Conservation (phyloP, 2,888 invertebrate species). For the Meteorus cinctellus region DNA sequence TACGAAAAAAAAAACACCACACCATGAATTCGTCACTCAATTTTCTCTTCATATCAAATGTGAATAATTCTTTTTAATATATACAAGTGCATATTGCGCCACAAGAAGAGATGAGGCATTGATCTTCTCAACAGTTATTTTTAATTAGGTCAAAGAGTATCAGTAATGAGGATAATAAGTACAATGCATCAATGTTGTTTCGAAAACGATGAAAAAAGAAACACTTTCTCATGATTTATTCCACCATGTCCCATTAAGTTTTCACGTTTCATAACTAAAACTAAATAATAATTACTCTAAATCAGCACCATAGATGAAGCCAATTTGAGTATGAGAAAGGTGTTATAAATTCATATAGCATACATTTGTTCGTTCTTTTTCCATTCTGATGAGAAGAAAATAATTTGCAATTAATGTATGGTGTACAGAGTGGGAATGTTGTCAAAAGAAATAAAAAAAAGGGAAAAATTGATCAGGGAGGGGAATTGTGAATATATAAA, state of each 20-base stretch:
- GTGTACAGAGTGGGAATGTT: conserved; percentile 42
- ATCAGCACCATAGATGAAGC: conserved; percentile 46
- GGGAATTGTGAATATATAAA: conserved; percentile 32
- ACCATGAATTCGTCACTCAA: background rate
- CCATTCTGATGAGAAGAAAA: conserved; percentile 33
- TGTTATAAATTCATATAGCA: conserved; percentile 29
- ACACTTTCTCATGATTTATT: background rate
- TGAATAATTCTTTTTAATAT: background rate
- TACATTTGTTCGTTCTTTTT: conserved; percentile 42
- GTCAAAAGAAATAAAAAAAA: conserved; percentile 1
- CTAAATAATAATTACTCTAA: conserved; percentile 43
- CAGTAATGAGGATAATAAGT: background rate
- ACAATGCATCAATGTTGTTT: background rate
- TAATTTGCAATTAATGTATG: conserved; percentile 32
- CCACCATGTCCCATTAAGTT: background rate
- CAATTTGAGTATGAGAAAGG: conserved; percentile 46
- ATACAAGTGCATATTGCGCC: background rate
- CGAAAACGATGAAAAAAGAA: background rate
- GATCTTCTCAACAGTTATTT: background rate
- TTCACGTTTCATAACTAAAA: conserved; percentile 32
- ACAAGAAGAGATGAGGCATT: too few species aligned
- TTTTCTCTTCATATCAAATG: background rate
- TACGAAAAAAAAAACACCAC: background rate
- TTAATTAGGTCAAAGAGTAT: background rate
- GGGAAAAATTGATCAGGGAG: conserved; percentile 25